Percentiles rank a stretch among this genome's conserved stretches.
These are phyloP conservation scores for Dasyornis broadbenti DNA, from an alignment of 2,113 vertebrate genomes.

Conservation along the genomic window DNA sequence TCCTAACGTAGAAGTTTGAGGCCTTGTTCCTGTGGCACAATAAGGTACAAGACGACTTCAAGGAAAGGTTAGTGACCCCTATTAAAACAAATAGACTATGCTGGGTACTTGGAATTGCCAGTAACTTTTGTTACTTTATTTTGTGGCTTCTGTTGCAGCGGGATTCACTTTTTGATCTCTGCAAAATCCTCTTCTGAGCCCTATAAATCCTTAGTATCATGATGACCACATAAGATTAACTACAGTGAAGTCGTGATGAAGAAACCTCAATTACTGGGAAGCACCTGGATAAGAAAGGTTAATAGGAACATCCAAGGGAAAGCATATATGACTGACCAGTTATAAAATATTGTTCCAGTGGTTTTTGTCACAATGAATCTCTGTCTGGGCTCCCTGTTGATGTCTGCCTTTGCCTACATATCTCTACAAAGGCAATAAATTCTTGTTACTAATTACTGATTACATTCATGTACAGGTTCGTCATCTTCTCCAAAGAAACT, in stretches of 20 bases:
- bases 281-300: not conserved
- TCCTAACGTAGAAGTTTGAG: not conserved
- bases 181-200: not conserved
- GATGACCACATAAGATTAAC: not conserved
- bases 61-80: not conserved
- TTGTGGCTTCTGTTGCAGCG: not conserved
- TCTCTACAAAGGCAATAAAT: not conserved
- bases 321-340: not conserved
- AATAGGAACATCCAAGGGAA: not conserved
- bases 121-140: not conserved
- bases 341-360: not conserved
- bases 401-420: not conserved
- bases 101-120: not conserved
- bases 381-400: not conserved
- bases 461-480: not conserved
- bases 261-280: not conserved
- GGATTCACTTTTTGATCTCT: not conserved
- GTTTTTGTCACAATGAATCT: not conserved
- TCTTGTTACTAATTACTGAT: not conserved
- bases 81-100: slow-evolving; percentile 1
- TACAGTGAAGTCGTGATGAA: not conserved
- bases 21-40: not conserved
- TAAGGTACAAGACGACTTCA: not conserved
- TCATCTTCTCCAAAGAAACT: not conserved
- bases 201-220: not conserved